phyloP scores from a whole-genome alignment of 1,140 invertebrate species.

The Leptestheria dahalacensis region DNA sequence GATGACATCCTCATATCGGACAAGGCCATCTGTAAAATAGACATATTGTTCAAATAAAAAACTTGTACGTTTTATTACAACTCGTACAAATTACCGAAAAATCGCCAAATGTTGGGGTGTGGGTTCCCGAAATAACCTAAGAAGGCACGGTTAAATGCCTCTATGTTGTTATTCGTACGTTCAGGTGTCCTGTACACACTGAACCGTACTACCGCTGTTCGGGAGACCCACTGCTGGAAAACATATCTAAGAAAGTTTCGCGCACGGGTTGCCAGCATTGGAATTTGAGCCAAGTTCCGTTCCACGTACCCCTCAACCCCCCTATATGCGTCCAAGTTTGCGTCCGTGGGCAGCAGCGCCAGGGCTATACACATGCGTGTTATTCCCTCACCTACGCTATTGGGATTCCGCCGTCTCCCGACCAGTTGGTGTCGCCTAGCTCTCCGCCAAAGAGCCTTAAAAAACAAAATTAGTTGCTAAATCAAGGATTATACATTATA shows the following conservation, averaged over 20 bases:
- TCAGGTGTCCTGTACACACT: not conserved
- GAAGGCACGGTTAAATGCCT: not conserved
- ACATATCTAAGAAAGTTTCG: not conserved
- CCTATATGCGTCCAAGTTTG: not conserved
- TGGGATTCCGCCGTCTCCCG: too few relatives aligned
- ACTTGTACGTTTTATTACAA: not conserved
- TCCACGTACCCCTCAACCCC: not conserved
- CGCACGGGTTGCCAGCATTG: not conserved
- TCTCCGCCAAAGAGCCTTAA: not conserved
- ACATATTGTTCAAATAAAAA: not conserved
- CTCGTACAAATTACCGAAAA: not conserved
- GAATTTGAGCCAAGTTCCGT: not conserved
- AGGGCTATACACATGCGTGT: not conserved
- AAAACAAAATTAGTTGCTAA: too few relatives aligned
- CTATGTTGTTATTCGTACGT: not conserved
- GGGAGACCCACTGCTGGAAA: not conserved
- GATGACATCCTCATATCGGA: not conserved
- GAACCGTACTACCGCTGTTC: not conserved
- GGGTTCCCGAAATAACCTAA: not conserved
- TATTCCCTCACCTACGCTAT: not conserved
- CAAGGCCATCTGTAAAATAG: not conserved
- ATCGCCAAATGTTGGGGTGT: not conserved
- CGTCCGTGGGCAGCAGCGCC: not conserved
- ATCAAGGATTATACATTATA: too few relatives aligned
- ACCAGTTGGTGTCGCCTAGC: not conserved